Evolutionary conservation across 1,140 invertebrate species (phyloP), one percentile per base, ranked within the genome.

Genomic region (Drosophila pruinosa): DNA sequence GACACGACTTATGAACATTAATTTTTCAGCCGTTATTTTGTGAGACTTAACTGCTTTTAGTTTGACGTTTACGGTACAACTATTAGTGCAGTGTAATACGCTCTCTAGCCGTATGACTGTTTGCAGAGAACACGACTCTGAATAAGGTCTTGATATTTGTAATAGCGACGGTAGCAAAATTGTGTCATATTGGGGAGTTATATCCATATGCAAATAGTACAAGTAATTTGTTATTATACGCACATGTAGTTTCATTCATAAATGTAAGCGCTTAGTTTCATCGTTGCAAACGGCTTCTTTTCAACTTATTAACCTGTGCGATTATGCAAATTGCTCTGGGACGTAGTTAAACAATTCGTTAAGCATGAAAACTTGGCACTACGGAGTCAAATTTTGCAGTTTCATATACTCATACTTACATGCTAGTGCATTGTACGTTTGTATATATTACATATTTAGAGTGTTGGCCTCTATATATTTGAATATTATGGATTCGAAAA

Each of bases 1-100:
- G 57, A 48, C 81, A 86, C 74, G 78, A 75, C 75, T 72, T 62
- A 81, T 88, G 74, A 78, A 75, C 58, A 78, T 56, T 36, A 22
- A n/a, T 36, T 38, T 68, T 41, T 1, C 7, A n/a, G 10, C 34
- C 17, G 17, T 28, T 50, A n/a, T 73, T 72, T 59, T 24, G 8
- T 17, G 39, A 26, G 15, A 24, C 15, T 50, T 24, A 21, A 21
- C 43, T 17, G 22, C 34, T 28, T 24, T 62, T 26, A 43, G 7
- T 26, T 31, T 48, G 28, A 59, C 19, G 19, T 48, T 57, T 1
- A 2, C 17, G 12, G 24, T 41, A 7, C 22, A 15, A 12, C 22
- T 21, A 19, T 19, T 4, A 22, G 12, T 48, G 21, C 22, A 26
- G 12, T 48, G 5, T 3, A 5, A 38, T 12, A 14, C 14, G 3